Evolutionary conservation across 2,797 vertebrate species (phyloP).

Genomic region (Lerista edwardsae): DNA sequence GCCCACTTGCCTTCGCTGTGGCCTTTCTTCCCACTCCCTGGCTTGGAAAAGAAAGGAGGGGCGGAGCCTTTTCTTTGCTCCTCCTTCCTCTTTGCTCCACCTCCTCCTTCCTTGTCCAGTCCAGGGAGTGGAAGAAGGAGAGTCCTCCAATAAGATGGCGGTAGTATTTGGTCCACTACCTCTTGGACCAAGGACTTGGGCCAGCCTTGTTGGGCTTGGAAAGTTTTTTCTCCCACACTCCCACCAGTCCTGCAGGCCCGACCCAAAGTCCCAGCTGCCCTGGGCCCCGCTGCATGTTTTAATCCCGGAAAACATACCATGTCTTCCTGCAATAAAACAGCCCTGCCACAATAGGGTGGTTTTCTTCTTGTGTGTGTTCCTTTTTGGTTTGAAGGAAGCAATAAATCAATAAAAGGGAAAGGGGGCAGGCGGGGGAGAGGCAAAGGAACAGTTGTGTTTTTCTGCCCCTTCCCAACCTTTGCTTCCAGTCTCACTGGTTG

Average conservation of each 20-base stretch:
- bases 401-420: constrained; percentile 27
- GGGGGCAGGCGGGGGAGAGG: not conserved
- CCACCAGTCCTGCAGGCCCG: too few species aligned
- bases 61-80: too few species aligned
- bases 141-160: too few species aligned
- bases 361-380: not conserved
- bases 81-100: too few species aligned
- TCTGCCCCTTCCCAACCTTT: not conserved
- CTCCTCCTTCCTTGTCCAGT: too few species aligned
- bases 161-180: too few species aligned
- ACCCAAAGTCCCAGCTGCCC: not conserved
- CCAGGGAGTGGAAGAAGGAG: too few species aligned
- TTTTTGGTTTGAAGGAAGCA: constrained; percentile 21
- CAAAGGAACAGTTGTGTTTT: not conserved
- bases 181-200: too few species aligned
- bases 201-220: not conserved
- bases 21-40: too few species aligned
- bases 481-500: too few species aligned
- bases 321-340: constrained; percentile 3
- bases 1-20: too few species aligned
- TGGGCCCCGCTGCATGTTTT: not conserved
- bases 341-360: not conserved
- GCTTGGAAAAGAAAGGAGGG: too few species aligned
- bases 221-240: not conserved
- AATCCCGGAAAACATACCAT: not conserved